These are phyloP conservation scores for Apodemia mormo DNA, from an alignment of 2,888 invertebrate genomes.

Conservation along the genomic window DNA sequence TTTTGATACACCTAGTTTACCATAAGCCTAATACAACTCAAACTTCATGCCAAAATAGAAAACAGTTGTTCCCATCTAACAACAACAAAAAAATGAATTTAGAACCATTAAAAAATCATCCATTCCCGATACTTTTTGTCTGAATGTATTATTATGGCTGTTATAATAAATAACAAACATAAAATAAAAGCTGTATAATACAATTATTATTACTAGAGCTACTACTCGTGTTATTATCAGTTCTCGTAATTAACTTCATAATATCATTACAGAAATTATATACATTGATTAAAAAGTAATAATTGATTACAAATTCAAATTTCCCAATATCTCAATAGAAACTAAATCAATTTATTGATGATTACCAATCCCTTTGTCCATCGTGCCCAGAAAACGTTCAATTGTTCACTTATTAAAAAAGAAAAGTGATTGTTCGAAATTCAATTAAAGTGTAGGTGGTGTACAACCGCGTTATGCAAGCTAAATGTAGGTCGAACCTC, in stretches of 20 bases:
- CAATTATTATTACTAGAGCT: no score
- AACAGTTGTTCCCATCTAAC: no score
- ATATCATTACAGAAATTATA: constrained; percentile 1
- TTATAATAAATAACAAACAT: no score
- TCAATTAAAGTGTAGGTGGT: constrained; percentile 47
- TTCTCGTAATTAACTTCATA: constrained; percentile 1
- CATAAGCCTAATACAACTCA: no score
- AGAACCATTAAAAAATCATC: no score
- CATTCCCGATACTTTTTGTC: no score
- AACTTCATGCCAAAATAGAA: no score
- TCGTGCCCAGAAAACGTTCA: constrained; percentile 16
- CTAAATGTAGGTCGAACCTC: constrained; percentile 47
- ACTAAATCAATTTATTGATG: constrained; percentile 13
- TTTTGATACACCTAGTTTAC: no score
- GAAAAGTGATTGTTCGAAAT: constrained; percentile 39
- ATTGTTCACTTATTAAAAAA: constrained; percentile 21
- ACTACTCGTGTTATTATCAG: not conserved
- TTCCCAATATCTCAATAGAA: constrained; percentile 4
- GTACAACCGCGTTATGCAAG: constrained; percentile 49
- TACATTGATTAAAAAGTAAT: not conserved
- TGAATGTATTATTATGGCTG: no score
- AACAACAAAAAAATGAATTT: no score
- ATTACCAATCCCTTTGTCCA: constrained; percentile 20
- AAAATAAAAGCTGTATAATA: no score
- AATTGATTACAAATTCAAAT: constrained; percentile 4